Conservation (phyloP, 2,113 vertebrate genomes). For the Dascyllus trimaculatus region DNA sequence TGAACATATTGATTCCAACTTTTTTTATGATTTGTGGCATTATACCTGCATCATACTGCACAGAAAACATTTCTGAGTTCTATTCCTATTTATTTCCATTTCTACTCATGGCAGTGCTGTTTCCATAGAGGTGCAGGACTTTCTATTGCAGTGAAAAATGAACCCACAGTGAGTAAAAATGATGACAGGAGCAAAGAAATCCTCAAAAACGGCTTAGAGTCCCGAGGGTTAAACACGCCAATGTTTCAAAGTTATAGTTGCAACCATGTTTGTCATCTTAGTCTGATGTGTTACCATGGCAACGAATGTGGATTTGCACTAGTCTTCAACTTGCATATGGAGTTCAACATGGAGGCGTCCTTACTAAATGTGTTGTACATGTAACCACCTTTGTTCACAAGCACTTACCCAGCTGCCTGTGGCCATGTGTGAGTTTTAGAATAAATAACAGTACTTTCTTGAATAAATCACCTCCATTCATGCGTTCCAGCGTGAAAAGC, state of each 20-base stretch:
- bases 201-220: too few relatives aligned
- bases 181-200: too few relatives aligned
- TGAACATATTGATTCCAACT: too few relatives aligned
- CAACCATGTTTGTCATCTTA: background rate
- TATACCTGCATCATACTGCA: too few relatives aligned
- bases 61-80: too few relatives aligned
- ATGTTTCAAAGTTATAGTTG: background rate
- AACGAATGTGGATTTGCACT: background rate
- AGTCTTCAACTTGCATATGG: background rate
- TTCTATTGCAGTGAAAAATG: too few relatives aligned
- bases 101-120: too few relatives aligned
- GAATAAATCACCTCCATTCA: conserved; percentile 6
- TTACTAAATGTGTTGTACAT: background rate
- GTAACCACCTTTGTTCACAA: background rate
- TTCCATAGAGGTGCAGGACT: too few relatives aligned
- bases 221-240: too few relatives aligned
- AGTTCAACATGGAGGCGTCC: background rate
- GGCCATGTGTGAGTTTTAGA: background rate
- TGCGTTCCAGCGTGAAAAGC: background rate
- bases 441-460: conserved; percentile 11
- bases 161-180: too few relatives aligned
- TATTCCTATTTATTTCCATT: too few relatives aligned
- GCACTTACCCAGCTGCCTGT: background rate
- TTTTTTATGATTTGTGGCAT: too few relatives aligned
- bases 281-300: background rate